These are phyloP conservation scores for Epinotia bilunana DNA, from an alignment of 2,888 invertebrate species.

Conservation along the genomic window DNA sequence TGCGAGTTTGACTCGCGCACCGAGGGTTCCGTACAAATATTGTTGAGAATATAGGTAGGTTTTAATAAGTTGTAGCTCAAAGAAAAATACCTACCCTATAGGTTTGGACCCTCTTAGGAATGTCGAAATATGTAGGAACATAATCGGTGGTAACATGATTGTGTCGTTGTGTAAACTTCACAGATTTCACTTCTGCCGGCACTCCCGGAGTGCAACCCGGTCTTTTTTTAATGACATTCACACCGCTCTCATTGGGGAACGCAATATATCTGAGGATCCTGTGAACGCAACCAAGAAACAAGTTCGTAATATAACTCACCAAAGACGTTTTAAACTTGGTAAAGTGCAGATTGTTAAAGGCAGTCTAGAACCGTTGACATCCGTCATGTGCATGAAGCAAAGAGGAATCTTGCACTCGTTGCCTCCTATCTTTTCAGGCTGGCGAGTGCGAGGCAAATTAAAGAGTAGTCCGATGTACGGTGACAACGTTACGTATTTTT, in stretches of 20 bases:
- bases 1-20: too few relatives aligned
- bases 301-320: neutral
- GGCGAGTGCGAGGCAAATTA: conserved; percentile 44
- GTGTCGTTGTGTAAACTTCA: too few relatives aligned
- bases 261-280: neutral
- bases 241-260: neutral
- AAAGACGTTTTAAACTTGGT: neutral
- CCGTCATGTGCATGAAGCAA: conserved; percentile 35
- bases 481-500: conserved; percentile 26
- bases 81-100: too few relatives aligned
- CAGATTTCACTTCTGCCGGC: too few relatives aligned
- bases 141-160: too few relatives aligned
- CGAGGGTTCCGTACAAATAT: too few relatives aligned
- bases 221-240: neutral
- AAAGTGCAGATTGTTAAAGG: conserved; percentile 15
- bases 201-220: too few relatives aligned
- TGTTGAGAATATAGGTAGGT: too few relatives aligned
- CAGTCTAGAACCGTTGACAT: conserved; percentile 31
- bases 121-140: too few relatives aligned
- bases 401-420: conserved; percentile 41
- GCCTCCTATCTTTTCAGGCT: conserved; percentile 42
- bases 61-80: too few relatives aligned
- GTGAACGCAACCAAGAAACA: neutral
- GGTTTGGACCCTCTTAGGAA: too few relatives aligned
- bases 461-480: conserved; percentile 37